Conservation (phyloP, 2,888 invertebrate species). For the Zelleria hepariella region DNA sequence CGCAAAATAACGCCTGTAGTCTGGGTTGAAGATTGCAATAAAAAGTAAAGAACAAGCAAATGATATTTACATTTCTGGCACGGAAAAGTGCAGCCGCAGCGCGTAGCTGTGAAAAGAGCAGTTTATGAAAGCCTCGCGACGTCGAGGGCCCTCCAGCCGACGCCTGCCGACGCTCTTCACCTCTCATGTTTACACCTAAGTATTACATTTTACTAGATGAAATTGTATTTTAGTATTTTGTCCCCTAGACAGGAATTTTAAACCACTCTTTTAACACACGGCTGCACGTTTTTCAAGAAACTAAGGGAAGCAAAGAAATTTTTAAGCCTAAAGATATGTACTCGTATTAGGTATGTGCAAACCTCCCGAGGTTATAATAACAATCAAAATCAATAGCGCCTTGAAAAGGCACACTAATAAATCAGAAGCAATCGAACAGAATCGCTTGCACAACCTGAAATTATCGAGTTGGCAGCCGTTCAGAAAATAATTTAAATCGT, state of each 20-base stretch:
- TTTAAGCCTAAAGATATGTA: not conserved
- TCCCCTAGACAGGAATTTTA: not conserved
- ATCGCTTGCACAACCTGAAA: conserved; percentile 35
- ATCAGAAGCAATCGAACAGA: conserved; percentile 44
- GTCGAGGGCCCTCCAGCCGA: conserved; percentile 39
- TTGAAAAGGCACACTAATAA: conserved; percentile 44
- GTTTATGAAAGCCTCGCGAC: conserved; percentile 44
- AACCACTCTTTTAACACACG: not conserved
- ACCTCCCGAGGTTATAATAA: conserved; percentile 17
- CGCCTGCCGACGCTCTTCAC: conserved; percentile 36
- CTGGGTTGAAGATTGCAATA: not conserved
- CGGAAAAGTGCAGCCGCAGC: not conserved
- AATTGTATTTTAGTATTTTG: not conserved
- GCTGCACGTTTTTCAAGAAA: not conserved
- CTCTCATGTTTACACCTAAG: conserved; percentile 46
- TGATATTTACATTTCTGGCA: not conserved
- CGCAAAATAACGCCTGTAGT: not conserved
- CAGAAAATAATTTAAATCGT: conserved; percentile 53
- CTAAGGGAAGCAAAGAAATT: too few species aligned
- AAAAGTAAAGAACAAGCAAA: not conserved
- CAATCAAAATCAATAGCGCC: conserved; percentile 11
- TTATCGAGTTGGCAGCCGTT: conserved; percentile 62
- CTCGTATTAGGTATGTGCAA: conserved; percentile 13
- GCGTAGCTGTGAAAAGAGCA: conserved; percentile 49
- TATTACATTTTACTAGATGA: not conserved